A percentile compares a stretch with the other conserved stretches of the same genome.
These are phyloP conservation scores for Meloidogyne hapla DNA, from an alignment of 1,140 invertebrate genomes.

Conservation along the genomic window DNA sequence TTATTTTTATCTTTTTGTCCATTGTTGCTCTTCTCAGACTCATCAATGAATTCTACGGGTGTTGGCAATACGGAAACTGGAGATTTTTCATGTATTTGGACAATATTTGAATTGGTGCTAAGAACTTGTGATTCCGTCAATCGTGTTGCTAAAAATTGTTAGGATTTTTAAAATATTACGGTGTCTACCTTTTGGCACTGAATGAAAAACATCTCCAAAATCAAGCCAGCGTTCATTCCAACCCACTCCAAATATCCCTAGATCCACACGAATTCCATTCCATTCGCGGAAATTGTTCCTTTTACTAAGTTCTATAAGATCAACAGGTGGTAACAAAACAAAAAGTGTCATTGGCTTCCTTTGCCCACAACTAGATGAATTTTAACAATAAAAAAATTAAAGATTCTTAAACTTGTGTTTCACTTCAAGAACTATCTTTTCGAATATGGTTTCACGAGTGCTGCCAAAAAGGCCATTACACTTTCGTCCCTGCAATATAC, in stretches of 20 bases:
- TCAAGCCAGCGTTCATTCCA: conserved; percentile 15
- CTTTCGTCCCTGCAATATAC: conserved; percentile 1
- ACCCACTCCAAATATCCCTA: neutral
- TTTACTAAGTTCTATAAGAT: neutral
- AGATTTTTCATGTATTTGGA: neutral
- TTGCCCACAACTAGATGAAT: conserved; percentile 16
- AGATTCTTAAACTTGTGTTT: neutral
- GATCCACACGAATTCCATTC: conserved; percentile 7
- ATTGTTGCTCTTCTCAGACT: neutral
- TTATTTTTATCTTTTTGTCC: neutral
- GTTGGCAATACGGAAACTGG: neutral
- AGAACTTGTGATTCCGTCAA: too few relatives aligned
- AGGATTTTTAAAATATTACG: neutral
- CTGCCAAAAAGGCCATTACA: conserved; percentile 5
- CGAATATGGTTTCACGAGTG: neutral
- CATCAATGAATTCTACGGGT: conserved; percentile 1
- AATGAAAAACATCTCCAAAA: neutral
- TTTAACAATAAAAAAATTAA: neutral
- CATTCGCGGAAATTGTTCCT: neutral
- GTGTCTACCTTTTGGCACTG: neutral
- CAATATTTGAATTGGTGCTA: neutral
- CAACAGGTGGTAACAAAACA: conserved; percentile 12
- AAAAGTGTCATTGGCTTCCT: conserved; percentile 9
- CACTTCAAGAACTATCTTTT: conserved; percentile 8
- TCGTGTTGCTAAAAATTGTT: neutral